These are phyloP conservation scores for Mastigias papua DNA, from an alignment of 30 jellyfish, hydroid and myxozoan genomes.

Conservation along the genomic window DNA sequence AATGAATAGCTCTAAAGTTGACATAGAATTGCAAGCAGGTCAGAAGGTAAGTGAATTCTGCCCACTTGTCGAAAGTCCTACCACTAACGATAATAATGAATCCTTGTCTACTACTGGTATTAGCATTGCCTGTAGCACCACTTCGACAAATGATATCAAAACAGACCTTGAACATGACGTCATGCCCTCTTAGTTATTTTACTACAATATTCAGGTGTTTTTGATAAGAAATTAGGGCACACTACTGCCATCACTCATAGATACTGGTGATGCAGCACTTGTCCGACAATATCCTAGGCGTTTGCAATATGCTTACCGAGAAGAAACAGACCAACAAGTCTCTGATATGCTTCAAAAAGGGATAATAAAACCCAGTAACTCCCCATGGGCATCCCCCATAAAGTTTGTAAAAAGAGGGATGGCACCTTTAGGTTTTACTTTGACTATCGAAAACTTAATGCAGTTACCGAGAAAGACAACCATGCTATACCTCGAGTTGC, in stretches of 20 bases:
- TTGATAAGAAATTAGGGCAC: constrained; percentile 47
- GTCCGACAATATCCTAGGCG: constrained; percentile 64
- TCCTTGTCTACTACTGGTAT: neutral
- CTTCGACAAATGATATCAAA: neutral
- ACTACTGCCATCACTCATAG: constrained; percentile 30
- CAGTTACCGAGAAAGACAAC: constrained; percentile 47
- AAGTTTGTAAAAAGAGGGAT: constrained; percentile 74
- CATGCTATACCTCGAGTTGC: constrained; percentile 65
- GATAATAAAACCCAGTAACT: constrained; percentile 39
- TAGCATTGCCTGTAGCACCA: neutral
- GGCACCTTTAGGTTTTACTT: constrained; percentile 56
- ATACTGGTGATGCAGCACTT: constrained; percentile 59
- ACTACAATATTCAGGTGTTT: constrained; percentile 20
- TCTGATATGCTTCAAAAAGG: constrained; percentile 57
- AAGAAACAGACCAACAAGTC: constrained; percentile 41
- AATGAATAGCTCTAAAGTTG: constrained; percentile 29
- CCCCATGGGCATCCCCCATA: constrained; percentile 73
- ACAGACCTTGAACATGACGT: neutral
- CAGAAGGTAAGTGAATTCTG: constrained; percentile 34
- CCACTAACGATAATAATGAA: neutral
- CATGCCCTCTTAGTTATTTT: neutral
- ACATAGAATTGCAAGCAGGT: constrained; percentile 23
- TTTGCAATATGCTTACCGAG: constrained; percentile 60
- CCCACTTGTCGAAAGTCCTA: constrained; percentile 8
- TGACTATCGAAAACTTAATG: constrained; percentile 56